These are phyloP conservation scores for Augochlorella aurata DNA, from an alignment of 2,888 invertebrate genomes.

Conservation along the genomic window DNA sequence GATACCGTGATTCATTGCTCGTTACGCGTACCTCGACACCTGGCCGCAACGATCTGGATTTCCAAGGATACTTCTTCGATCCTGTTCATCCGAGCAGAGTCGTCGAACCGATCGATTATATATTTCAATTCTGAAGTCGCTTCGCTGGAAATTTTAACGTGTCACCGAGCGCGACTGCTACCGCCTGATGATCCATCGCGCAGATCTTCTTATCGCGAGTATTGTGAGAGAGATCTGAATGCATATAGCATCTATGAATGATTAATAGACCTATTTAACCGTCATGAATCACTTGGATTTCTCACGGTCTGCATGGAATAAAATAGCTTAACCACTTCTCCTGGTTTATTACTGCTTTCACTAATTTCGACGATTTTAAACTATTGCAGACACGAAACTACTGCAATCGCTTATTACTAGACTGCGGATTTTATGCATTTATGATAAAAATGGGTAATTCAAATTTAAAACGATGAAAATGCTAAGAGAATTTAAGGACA, in stretches of 20 bases:
- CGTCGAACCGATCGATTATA: slow-evolving; percentile 35
- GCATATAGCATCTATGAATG: background rate
- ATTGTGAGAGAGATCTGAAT: background rate
- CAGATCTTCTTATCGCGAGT: slow-evolving; percentile 3
- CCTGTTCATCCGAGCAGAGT: slow-evolving; percentile 3
- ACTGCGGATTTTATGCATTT: too few relatives aligned
- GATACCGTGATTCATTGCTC: slow-evolving; percentile 47
- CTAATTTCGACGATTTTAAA: background rate
- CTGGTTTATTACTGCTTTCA: background rate
- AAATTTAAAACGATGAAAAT: too few relatives aligned
- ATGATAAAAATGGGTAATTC: too few relatives aligned
- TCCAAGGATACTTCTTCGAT: slow-evolving; percentile 10
- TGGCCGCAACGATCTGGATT: slow-evolving; percentile 39
- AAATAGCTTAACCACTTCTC: background rate
- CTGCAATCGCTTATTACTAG: too few relatives aligned
- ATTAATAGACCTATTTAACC: too few relatives aligned
- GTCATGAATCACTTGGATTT: background rate
- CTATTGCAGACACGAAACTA: background rate
- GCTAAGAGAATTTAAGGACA: too few relatives aligned
- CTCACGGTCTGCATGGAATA: background rate
- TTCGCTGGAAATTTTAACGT: slow-evolving; percentile 16
- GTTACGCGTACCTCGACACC: slow-evolving; percentile 50
- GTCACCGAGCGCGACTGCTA: slow-evolving; percentile 26
- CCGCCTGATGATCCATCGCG: background rate
- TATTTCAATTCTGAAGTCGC: slow-evolving; percentile 18